phyloP scores from a whole-genome alignment of 2,888 invertebrate species.

The Zaprionus bogoriensis region DNA sequence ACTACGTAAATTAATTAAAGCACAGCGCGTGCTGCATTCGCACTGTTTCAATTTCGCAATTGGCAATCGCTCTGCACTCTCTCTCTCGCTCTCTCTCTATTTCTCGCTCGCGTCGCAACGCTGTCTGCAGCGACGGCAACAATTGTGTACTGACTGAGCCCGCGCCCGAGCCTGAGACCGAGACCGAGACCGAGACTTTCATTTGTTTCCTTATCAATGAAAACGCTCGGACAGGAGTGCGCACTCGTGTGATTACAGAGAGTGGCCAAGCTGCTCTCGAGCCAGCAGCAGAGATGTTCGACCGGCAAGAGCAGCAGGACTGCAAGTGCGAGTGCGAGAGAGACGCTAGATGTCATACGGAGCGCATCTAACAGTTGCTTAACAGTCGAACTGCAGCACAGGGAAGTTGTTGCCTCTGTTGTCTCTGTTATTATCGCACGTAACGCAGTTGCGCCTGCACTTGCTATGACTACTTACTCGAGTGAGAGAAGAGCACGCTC shows the following conservation, averaged over 20 bases:
- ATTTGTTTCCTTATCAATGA: constrained; percentile 69
- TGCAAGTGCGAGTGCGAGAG: constrained; percentile 2
- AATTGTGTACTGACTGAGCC: constrained; percentile 41
- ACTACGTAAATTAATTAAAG: constrained; percentile 50
- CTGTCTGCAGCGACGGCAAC: constrained; percentile 36
- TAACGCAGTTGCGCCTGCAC: constrained; percentile 28
- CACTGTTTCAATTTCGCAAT: constrained; percentile 20
- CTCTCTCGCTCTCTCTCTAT: too few relatives aligned
- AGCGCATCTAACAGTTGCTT: constrained; percentile 23
- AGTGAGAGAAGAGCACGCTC: constrained; percentile 25
- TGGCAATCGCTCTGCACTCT: too few relatives aligned
- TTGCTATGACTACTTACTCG: constrained; percentile 17
- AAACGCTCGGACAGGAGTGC: constrained; percentile 38
- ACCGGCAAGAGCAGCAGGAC: neutral
- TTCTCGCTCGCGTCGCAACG: constrained; percentile 29
- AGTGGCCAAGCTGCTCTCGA: constrained; percentile 1
- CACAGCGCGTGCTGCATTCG: constrained; percentile 33
- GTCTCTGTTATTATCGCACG: constrained; percentile 32
- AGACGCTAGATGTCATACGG: neutral
- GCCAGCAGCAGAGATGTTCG: too few relatives aligned
- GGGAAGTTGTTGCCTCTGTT: constrained; percentile 5
- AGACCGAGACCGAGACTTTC: constrained; percentile 33
- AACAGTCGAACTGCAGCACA: constrained; percentile 23
- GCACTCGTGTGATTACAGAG: constrained; percentile 25
- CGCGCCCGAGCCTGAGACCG: constrained; percentile 10